Evolutionary conservation across 1,140 invertebrate genomes (phyloP), one percentile per base, ranked within the genome.

Genomic region (Drosophila nannoptera): DNA sequence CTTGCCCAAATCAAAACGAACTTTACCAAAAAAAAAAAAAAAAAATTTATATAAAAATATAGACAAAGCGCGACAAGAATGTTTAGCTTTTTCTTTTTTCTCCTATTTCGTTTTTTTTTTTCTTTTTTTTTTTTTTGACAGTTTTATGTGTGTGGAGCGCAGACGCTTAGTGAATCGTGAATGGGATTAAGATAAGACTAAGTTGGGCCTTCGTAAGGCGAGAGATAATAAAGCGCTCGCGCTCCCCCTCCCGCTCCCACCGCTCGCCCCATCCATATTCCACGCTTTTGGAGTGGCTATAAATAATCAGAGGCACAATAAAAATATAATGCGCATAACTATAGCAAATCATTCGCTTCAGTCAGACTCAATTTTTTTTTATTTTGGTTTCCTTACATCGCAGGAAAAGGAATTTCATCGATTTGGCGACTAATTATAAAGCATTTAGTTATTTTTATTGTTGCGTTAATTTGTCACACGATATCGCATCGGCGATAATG

Each of bases 181-280:
- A 77, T 86, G 82, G 81, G 81, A 86, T 86, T 86, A 86, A 86
- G 81, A 87, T 86, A 86, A 86, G 82, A 48, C 77, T 75, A 86
- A 84, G 77, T 80, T 83, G 45, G 63, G 35, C 22, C 22, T 22
- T 22, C 22, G 1, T 22, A 22, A 22, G 22, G 22, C 42, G 14
- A 43, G 6, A 81, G 78, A 83, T 84, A 71, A 76, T 84, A 86
- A 86, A 84, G 77, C 81, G 14, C 29, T 12, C 31, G 40, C n/a
- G 2, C 14, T 33, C 8, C 9, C 8, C 29, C 7, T 14, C 11
- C n/a, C 40, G 5, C 40, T 42, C 11, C 14, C 43, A 8, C 1
- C 14, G 33, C n/a, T 16, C 5, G 16, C 8, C 7, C n/a, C 8
- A n/a, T 36, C 4, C 38, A 9, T 58, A 43, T 67, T 22, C 22